Evolutionary conservation across 2,797 vertebrate genomes (phyloP), one percentile per base, ranked within the genome.

Genomic region (Micromesistius poutassou): DNA sequence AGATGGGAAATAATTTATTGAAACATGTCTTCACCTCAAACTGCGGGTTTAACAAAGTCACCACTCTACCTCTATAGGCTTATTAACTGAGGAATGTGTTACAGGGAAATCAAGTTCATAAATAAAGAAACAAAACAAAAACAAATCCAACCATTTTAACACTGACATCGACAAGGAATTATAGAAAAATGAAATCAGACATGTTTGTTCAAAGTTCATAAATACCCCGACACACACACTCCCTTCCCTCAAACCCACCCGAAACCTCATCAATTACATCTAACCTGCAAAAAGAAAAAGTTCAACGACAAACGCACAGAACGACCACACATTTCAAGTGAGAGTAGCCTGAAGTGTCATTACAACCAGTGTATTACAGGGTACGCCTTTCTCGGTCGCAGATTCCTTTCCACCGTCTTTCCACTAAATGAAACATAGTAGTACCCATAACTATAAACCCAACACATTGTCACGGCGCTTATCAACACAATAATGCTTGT

Each of bases 81-180:
- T 78, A 86, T 74, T 79, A 81, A 50, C 74, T 46, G 77, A 77
- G 78, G 74, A 83, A 85, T 25, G 74, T 73, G 83, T 86, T 83
- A 86, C 81, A 83, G 79, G 83, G 78, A 89, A 89, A 86, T 82
- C 73, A 79, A 70, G 82, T 88, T 80, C 75, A 85, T 46, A 35
- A 77, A 77, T 86, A 82, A 82, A 80, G 80, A 89, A 25, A 87
- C 82, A 79, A 71, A 68, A 82, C n/a, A 81, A 73, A 76, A 73
- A 73, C 72, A 81, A 86, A 85, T 75, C 83, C 72, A 75, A 77
- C 85, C 77, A n/a, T 87, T 83, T 77, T 62, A 92, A 90, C 90
- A 92, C 86, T 90, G 89, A 91, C 86, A 89, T 92, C 85, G 68
- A 83, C 66, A 66, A 83, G 74, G 73, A 88, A 90, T 87, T 83